Conservation (phyloP, 2,113 vertebrate genomes). For the Heteronetta atricapilla region DNA sequence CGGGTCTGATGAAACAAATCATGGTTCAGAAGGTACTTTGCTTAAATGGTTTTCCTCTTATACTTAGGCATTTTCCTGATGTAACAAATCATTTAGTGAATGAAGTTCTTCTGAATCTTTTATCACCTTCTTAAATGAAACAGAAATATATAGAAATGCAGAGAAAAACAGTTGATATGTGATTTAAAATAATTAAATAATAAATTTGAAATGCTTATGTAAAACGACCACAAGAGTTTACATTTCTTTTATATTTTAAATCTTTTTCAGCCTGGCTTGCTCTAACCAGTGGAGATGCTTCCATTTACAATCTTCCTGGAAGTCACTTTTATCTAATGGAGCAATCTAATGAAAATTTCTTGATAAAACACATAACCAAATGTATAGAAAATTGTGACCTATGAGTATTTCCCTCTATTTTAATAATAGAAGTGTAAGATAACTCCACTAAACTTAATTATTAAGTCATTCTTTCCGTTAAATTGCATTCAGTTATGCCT, state of each 20-base stretch:
- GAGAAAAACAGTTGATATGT: not conserved
- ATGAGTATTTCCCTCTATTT: not conserved
- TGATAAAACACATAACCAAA: slow-evolving; percentile 78
- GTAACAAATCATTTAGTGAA: not conserved
- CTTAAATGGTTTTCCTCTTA: not conserved
- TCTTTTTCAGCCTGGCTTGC: slow-evolving; percentile 79
- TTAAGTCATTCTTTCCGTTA: not conserved
- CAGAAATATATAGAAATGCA: not conserved
- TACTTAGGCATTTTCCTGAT: not conserved
- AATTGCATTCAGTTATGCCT: not conserved
- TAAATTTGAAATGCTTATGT: not conserved
- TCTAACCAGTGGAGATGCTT: slow-evolving; percentile 79
- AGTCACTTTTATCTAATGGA: slow-evolving; percentile 87
- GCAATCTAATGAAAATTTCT: slow-evolving; percentile 73
- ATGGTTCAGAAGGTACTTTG: slow-evolving; percentile 79
- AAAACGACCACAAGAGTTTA: not conserved
- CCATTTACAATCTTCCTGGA: slow-evolving; percentile 75
- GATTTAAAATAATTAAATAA: not conserved
- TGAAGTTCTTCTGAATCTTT: not conserved
- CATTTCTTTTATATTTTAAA: not conserved
- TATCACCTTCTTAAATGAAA: not conserved
- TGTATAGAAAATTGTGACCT: slow-evolving; percentile 79
- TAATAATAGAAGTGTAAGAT: not conserved
- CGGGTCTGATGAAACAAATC: slow-evolving; percentile 78
- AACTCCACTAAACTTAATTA: not conserved